Percentiles rank a stretch among this genome's conserved stretches.
These are phyloP conservation scores for Pipistrellus pipistrellus DNA, from an alignment of 2,797 vertebrate genomes.

Conservation along the genomic window DNA sequence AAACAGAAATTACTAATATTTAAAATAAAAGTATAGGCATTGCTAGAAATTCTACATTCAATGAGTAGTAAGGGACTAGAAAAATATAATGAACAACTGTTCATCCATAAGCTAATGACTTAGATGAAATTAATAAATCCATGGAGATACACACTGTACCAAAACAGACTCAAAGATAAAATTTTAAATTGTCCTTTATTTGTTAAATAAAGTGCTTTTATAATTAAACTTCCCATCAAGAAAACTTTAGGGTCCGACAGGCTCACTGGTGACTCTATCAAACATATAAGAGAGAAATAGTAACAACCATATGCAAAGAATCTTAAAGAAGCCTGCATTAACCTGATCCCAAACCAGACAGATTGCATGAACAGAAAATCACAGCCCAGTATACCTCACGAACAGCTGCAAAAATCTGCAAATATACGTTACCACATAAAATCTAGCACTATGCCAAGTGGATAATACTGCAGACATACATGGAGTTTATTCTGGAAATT, in stretches of 20 bases:
- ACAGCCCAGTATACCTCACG: not conserved
- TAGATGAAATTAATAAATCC: not conserved
- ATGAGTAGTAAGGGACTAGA: not conserved
- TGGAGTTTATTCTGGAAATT: slow-evolving; percentile 18
- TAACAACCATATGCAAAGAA: not conserved
- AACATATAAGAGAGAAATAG: not conserved
- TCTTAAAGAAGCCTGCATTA: not conserved
- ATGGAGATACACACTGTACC: not conserved
- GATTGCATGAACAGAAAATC: not conserved
- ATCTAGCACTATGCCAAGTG: not conserved
- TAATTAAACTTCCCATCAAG: not conserved
- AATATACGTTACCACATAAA: not conserved
- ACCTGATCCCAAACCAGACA: not conserved
- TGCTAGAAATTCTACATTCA: not conserved
- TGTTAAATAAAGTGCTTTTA: slow-evolving; percentile 2
- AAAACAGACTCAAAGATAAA: not conserved
- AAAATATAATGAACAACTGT: not conserved
- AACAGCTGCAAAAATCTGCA: not conserved
- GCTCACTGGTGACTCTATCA: not conserved
- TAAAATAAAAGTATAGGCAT: not conserved
- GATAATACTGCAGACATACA: not conserved
- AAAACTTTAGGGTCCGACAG: not conserved
- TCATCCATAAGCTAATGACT: not conserved
- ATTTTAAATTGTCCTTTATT: not conserved
- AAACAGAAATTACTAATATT: not conserved